These are phyloP conservation scores for Oryzias dopingdopingensis DNA, from an alignment of 2,797 vertebrate genomes.

Conservation along the genomic window DNA sequence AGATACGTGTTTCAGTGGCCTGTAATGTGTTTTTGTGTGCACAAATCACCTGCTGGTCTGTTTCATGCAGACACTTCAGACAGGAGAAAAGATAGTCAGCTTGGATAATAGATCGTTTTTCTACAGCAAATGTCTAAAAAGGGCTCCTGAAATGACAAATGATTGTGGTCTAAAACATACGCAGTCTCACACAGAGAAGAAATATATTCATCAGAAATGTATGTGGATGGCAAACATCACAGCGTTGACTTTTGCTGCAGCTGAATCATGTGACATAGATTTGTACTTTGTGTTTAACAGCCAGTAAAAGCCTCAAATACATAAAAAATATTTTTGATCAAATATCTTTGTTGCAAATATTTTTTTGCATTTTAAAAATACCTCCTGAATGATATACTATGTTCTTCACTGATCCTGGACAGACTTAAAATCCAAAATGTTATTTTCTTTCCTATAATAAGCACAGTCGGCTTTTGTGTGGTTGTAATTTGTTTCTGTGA, in stretches of 20 bases:
- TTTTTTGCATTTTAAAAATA: not conserved
- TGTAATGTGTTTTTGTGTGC: slow-evolving; percentile 71
- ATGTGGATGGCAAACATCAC: slow-evolving; percentile 33
- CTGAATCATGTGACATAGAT: slow-evolving; percentile 43
- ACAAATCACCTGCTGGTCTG: slow-evolving; percentile 60
- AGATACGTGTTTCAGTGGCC: slow-evolving; percentile 49
- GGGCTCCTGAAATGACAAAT: slow-evolving; percentile 80
- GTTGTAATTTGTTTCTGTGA: slow-evolving; percentile 34
- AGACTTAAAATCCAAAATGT: not conserved
- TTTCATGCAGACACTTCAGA: slow-evolving; percentile 62
- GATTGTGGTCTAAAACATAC: slow-evolving; percentile 80
- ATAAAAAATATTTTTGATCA: not conserved
- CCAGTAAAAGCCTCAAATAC: not conserved
- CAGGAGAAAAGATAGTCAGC: slow-evolving; percentile 61
- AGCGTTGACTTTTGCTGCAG: slow-evolving; percentile 31
- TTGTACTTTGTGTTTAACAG: slow-evolving; percentile 35
- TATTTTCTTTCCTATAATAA: slow-evolving; percentile 30
- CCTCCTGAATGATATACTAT: no score
- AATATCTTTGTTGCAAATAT: not conserved
- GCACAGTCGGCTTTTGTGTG: slow-evolving; percentile 14
- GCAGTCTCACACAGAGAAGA: slow-evolving; percentile 64
- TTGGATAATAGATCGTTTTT: slow-evolving; percentile 93
- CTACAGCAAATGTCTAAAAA: slow-evolving; percentile 71
- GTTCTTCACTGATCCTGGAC: not conserved
- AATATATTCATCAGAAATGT: slow-evolving; percentile 80